Conservation (phyloP, 30 jellyfish, hydroid and myxozoan genomes). For the Turritopsis dohrnii region DNA sequence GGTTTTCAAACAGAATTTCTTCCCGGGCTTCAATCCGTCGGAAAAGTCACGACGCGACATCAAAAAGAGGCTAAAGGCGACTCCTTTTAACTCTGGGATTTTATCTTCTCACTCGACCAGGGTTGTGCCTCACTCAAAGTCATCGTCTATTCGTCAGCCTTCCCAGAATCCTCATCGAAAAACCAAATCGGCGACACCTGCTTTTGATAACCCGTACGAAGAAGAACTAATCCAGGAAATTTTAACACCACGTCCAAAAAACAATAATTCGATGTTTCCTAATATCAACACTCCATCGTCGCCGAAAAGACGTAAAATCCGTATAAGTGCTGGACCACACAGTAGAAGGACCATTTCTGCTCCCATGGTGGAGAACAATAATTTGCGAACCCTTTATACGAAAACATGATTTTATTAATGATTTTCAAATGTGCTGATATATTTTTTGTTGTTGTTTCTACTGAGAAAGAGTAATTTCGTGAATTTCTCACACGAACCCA, state of each 20-base stretch:
- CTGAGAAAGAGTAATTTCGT: not conserved
- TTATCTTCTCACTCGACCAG: constrained; percentile 20
- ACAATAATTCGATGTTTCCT: constrained; percentile 30
- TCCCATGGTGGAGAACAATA: constrained; percentile 11
- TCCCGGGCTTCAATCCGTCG: constrained; percentile 8
- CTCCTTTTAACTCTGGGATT: not conserved
- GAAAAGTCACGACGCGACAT: not conserved
- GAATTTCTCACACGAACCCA: not conserved
- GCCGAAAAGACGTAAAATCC: constrained; percentile 10
- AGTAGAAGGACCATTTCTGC: constrained; percentile 21
- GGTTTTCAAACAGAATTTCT: not conserved
- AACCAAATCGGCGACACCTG: constrained; percentile 18
- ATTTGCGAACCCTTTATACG: not conserved
- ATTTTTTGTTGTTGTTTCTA: no score
- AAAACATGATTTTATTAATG: not conserved
- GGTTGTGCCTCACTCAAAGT: not conserved
- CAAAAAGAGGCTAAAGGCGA: not conserved
- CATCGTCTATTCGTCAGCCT: not conserved
- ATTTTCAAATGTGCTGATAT: not conserved
- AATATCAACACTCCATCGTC: constrained; percentile 4
- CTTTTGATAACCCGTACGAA: constrained; percentile 31
- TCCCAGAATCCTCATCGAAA: not conserved
- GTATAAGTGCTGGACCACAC: constrained; percentile 14
- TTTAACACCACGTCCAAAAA: constrained; percentile 32
- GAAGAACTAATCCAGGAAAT: constrained; percentile 33